A percentile compares a stretch with the other conserved stretches of the same genome.
phyloP scores from a whole-genome alignment of 1,140 invertebrate genomes.

The Eciton burchellii region DNA sequence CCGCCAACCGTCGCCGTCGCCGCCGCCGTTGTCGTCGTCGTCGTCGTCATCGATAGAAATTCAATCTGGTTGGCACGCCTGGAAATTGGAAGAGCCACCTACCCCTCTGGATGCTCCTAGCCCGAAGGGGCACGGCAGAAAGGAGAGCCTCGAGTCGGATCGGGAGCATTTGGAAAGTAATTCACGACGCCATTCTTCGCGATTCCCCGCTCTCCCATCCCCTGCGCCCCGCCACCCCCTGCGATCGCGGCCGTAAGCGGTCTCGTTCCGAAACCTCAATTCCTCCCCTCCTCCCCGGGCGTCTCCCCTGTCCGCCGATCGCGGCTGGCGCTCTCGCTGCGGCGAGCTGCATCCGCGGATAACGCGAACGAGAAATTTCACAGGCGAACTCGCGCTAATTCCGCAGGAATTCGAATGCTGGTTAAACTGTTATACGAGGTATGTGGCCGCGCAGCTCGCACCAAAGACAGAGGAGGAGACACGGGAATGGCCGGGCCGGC shows the following conservation, averaged over 20 bases:
- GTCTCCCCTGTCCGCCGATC: not conserved
- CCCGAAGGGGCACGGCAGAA: slow-evolving; percentile 57
- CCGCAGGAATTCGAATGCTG: slow-evolving; percentile 65
- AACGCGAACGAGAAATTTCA: slow-evolving; percentile 68
- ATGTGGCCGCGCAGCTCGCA: slow-evolving; percentile 43
- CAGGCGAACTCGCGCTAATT: slow-evolving; percentile 68
- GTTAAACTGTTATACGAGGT: slow-evolving; percentile 63
- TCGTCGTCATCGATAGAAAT: slow-evolving; percentile 78
- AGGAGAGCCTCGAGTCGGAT: slow-evolving; percentile 60
- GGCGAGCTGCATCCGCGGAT: slow-evolving; percentile 60
- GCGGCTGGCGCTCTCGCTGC: not conserved
- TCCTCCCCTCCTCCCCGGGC: slow-evolving; percentile 57
- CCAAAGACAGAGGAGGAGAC: slow-evolving; percentile 42
- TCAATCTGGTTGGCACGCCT: slow-evolving; percentile 81
- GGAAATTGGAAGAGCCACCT: slow-evolving; percentile 80
- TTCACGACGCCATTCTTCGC: slow-evolving; percentile 74
- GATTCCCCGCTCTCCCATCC: slow-evolving; percentile 45
- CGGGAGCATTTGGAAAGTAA: slow-evolving; percentile 74
- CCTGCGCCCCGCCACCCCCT: not conserved
- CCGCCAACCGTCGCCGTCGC: slow-evolving; percentile 63
- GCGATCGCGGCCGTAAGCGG: slow-evolving; percentile 50
- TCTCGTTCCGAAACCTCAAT: slow-evolving; percentile 55
- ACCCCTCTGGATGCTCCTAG: slow-evolving; percentile 71
- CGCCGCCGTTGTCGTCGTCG: slow-evolving; percentile 48
- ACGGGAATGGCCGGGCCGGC: slow-evolving; percentile 23